A percentile compares a stretch with the other conserved stretches of the same genome.
Conservation (phyloP, 1,140 invertebrate genomes). For the Aphaenogaster rudis region DNA sequence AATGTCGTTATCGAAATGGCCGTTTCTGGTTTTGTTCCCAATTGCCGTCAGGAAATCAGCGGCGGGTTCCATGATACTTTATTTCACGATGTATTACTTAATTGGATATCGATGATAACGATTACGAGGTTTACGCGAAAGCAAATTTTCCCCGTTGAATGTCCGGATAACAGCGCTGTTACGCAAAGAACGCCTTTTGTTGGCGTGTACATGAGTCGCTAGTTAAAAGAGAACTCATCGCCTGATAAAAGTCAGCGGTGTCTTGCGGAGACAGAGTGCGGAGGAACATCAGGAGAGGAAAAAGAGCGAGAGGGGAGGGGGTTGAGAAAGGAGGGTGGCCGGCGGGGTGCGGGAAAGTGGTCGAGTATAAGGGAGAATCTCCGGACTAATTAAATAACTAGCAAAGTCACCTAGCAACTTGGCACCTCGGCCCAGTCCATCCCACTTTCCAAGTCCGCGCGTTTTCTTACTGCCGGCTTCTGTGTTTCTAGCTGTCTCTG, state of each 20-base stretch:
- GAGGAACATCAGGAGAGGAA: constrained; percentile 42
- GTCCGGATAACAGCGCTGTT: background rate
- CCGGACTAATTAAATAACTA: constrained; percentile 82
- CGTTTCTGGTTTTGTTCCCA: constrained; percentile 46
- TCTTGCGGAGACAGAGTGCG: constrained; percentile 1
- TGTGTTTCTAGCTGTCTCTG: constrained; percentile 70
- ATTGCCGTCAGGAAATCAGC: constrained; percentile 6
- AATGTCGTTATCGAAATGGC: constrained; percentile 68
- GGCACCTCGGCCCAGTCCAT: constrained; percentile 76
- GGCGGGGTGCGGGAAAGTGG: constrained; percentile 48
- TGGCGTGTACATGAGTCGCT: background rate
- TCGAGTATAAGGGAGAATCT: constrained; percentile 75
- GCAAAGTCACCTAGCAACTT: constrained; percentile 82
- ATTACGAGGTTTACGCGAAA: constrained; percentile 13
- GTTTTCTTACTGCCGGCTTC: constrained; percentile 75
- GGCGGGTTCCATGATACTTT: background rate
- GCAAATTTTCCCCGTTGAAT: background rate
- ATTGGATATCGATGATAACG: constrained; percentile 15
- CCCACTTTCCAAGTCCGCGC: constrained; percentile 73
- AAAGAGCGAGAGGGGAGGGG: constrained; percentile 54
- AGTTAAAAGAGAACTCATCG: constrained; percentile 45
- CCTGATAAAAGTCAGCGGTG: constrained; percentile 43
- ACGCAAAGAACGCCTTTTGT: background rate
- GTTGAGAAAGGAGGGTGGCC: background rate
- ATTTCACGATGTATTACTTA: constrained; percentile 22